Conservation (phyloP, 2,888 invertebrate species). For the Latrodectus elegans region DNA sequence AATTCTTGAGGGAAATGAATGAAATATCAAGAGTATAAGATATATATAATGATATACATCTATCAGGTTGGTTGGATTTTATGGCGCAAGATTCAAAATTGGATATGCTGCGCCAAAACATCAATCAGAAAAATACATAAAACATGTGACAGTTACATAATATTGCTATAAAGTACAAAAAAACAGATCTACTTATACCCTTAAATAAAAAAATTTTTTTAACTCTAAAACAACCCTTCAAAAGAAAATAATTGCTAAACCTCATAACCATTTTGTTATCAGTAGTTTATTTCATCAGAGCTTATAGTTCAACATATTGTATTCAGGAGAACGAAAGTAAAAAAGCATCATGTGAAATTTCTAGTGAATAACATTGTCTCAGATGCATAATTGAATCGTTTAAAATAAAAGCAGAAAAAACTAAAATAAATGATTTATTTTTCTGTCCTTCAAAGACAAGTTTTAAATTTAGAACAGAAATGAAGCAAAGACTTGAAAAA, state of each 20-base stretch:
- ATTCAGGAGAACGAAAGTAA: constrained; percentile 61
- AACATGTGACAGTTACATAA: background rate
- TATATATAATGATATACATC: background rate
- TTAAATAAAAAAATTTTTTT: no score
- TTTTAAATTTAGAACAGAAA: background rate
- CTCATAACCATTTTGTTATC: no score
- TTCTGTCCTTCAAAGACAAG: background rate
- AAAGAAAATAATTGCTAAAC: no score
- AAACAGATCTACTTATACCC: no score
- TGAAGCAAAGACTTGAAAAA: background rate
- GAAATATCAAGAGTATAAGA: no score
- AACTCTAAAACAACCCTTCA: no score
- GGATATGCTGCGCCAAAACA: no score
- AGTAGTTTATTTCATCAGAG: constrained; percentile 21
- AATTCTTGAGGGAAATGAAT: no score
- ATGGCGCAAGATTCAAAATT: no score
- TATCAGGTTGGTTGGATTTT: no score
- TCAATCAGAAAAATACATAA: background rate
- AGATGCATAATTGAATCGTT: no score
- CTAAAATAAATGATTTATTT: background rate
- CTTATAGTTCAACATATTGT: background rate
- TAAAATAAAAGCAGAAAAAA: background rate
- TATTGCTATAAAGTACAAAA: no score
- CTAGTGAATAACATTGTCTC: background rate
- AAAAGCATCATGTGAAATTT: constrained; percentile 24